Evolutionary conservation across 1,140 invertebrate genomes (phyloP).

Genomic region (Bilobella aurantiaca): DNA sequence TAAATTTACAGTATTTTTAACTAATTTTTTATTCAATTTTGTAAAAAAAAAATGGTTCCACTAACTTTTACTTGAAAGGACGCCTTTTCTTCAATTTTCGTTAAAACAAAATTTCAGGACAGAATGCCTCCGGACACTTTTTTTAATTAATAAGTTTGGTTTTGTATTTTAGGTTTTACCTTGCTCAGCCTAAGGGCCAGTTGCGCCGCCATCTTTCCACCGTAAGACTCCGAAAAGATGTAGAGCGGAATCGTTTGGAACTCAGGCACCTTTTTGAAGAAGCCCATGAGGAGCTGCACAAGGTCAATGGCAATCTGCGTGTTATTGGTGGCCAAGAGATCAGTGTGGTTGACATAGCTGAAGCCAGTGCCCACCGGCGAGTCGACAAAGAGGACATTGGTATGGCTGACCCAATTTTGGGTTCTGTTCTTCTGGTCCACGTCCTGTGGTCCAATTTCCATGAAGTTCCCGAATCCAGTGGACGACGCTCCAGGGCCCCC

Average conservation of each 20-base stretch:
- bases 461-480: constrained; percentile 66
- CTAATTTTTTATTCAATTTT: too few relatives aligned
- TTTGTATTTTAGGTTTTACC: constrained; percentile 39
- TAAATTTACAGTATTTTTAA: constrained; percentile 11
- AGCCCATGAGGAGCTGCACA: constrained; percentile 53
- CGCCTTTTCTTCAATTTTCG: too few relatives aligned
- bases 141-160: too few relatives aligned
- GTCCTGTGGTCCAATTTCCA: constrained; percentile 62
- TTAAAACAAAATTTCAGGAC: too few relatives aligned
- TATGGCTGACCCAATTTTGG: constrained; percentile 61
- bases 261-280: constrained; percentile 53
- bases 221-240: constrained; percentile 75
- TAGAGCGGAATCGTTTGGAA: constrained; percentile 62
- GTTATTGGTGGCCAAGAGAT: constrained; percentile 53
- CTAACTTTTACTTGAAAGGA: too few relatives aligned
- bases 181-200: constrained; percentile 54
- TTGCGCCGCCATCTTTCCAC: constrained; percentile 77
- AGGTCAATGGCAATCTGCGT: constrained; percentile 67
- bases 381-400: constrained; percentile 75
- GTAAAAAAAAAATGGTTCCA: too few relatives aligned
- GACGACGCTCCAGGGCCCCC: constrained; percentile 57
- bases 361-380: constrained; percentile 82
- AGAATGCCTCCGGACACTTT: too few relatives aligned
- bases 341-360: constrained; percentile 59
- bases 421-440: constrained; percentile 53